Evolutionary conservation across 2,888 invertebrate species (phyloP).

Genomic region (Stenichneumon culpator): DNA sequence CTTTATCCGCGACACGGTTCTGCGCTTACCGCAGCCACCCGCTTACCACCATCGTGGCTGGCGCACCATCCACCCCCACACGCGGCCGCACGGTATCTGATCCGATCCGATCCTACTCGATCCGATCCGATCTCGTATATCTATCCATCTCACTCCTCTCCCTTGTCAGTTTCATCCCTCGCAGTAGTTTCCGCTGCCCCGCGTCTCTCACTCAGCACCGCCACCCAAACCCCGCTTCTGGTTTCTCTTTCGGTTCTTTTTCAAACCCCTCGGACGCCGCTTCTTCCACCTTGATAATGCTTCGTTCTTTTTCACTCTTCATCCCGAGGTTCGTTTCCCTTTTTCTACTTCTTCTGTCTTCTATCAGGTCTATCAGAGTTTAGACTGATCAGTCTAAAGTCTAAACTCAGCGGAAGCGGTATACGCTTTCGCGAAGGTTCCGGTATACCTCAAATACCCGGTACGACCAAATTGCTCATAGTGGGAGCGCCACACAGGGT

Average conservation of each 20-base stretch:
- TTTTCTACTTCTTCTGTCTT: slow-evolving; percentile 23
- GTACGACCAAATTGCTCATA: background rate
- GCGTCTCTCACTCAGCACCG: slow-evolving; percentile 46
- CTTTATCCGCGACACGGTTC: slow-evolving; percentile 84
- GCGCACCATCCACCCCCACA: slow-evolving; percentile 68
- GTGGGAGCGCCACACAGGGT: no score
- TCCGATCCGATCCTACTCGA: slow-evolving; percentile 72
- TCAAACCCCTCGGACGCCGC: slow-evolving; percentile 45
- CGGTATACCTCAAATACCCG: no score
- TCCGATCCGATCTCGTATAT: slow-evolving; percentile 78
- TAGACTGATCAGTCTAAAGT: no score
- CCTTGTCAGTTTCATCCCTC: slow-evolving; percentile 61
- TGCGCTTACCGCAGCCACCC: slow-evolving; percentile 83
- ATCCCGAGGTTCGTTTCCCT: slow-evolving; percentile 25
- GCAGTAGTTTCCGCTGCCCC: slow-evolving; percentile 54
- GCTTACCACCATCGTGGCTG: slow-evolving; percentile 77
- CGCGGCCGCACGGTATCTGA: slow-evolving; percentile 75
- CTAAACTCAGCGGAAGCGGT: no score
- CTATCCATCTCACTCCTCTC: slow-evolving; percentile 62
- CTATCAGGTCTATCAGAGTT: background rate
- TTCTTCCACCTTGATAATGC: slow-evolving; percentile 22
- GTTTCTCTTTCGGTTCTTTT: slow-evolving; percentile 52
- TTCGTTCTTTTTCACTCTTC: slow-evolving; percentile 36
- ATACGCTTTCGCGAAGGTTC: background rate
- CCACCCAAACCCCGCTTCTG: slow-evolving; percentile 33